These are phyloP conservation scores for Acleris holmiana DNA, from an alignment of 2,888 invertebrate genomes.

Conservation along the genomic window DNA sequence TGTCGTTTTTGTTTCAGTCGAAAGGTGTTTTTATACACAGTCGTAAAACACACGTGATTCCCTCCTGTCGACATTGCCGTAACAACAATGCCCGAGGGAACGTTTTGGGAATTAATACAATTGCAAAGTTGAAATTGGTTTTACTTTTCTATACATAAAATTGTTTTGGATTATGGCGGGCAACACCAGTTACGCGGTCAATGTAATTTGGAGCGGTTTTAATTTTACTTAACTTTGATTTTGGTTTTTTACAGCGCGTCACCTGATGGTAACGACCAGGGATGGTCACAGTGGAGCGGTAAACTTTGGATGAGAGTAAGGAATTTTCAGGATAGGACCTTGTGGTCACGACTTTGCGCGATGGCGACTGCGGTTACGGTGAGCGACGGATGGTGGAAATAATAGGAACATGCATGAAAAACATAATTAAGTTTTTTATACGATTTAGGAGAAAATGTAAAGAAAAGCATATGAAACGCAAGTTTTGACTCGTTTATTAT, in stretches of 20 bases:
- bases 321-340: no score
- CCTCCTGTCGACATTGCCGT: constrained; percentile 41
- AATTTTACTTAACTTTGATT: neutral
- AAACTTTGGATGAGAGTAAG: no score
- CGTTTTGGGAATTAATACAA: constrained; percentile 37
- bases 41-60: constrained; percentile 69
- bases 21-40: constrained; percentile 66
- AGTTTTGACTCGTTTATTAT: no score
- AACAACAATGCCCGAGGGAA: constrained; percentile 24
- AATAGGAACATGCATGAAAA: no score
- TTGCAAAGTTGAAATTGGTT: constrained; percentile 36
- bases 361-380: no score
- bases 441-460: no score
- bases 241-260: neutral
- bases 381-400: no score
- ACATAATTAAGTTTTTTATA: no score
- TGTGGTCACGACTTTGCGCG: no score
- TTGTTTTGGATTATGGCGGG: constrained; percentile 15
- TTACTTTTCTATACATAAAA: constrained; percentile 30
- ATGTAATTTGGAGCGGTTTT: constrained; percentile 1
- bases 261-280: no score
- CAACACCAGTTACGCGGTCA: neutral
- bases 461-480: no score
- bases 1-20: constrained; percentile 50
- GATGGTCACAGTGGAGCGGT: no score